Evolutionary conservation across 1,140 invertebrate species (phyloP).

Genomic region (Ridgeia piscesae): DNA sequence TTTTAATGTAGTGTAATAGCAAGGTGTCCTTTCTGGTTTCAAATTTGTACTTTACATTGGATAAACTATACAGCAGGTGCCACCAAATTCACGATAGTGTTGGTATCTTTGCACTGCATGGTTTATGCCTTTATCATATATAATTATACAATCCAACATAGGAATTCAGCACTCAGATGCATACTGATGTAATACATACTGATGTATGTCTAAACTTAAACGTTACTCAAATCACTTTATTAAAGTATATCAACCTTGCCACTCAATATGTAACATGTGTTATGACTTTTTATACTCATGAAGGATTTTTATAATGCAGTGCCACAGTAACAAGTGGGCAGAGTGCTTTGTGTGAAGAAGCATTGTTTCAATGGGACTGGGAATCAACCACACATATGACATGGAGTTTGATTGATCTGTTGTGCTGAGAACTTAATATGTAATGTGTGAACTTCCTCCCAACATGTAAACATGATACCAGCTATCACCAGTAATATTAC

Average conservation of each 20-base stretch:
- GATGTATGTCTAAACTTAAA: neutral
- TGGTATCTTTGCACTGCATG: neutral
- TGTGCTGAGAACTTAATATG: neutral
- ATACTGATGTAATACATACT: neutral
- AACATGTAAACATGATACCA: neutral
- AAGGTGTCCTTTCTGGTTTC: neutral
- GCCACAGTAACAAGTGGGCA: no score
- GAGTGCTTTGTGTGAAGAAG: no score
- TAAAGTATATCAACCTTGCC: no score
- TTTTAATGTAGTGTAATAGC: neutral
- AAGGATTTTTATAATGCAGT: no score
- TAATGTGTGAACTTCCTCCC: neutral
- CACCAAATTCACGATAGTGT: neutral
- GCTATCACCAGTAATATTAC: neutral
- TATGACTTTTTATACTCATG: no score
- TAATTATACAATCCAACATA: no score
- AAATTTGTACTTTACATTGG: neutral
- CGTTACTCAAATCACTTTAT: no score
- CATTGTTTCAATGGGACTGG: neutral
- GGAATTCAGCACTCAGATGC: neutral
- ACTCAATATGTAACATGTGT: no score
- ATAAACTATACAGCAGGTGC: neutral
- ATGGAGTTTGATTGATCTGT: neutral
- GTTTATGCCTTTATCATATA: neutral
- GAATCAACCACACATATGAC: neutral